Percentiles rank a stretch among this genome's conserved stretches.
phyloP scores from a whole-genome alignment of 92 coral and sea anemone species.

The Actinernus sp. region DNA sequence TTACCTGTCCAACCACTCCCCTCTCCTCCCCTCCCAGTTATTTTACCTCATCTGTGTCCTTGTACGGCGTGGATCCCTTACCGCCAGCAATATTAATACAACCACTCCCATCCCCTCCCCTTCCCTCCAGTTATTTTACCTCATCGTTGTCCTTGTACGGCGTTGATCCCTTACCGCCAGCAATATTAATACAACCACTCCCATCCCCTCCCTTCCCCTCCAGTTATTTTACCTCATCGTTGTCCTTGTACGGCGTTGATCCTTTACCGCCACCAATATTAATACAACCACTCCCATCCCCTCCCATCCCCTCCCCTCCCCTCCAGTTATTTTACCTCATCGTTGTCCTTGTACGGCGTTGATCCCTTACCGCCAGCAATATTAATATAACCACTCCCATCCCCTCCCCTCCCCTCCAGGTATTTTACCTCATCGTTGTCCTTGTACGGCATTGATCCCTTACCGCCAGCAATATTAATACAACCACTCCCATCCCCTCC shows the following conservation, averaged over 20 bases:
- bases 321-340: slow-evolving; percentile 92
- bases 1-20: no score
- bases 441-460: slow-evolving; percentile 96
- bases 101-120: no score
- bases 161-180: slow-evolving; percentile 99
- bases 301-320: no score
- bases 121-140: no score
- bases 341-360: slow-evolving; percentile 93
- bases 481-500: no score
- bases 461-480: slow-evolving; percentile 97
- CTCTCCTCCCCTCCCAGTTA: no score
- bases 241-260: slow-evolving; percentile 94
- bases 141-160: slow-evolving; percentile 94
- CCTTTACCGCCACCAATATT: slow-evolving; percentile 99
- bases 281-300: no score
- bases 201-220: no score
- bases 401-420: no score
- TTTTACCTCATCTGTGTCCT: slow-evolving; percentile 89
- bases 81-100: slow-evolving; percentile 99
- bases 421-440: slow-evolving; percentile 87
- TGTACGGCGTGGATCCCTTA: slow-evolving; percentile 96
- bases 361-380: slow-evolving; percentile 99
- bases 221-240: slow-evolving; percentile 84
- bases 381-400: no score
- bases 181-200: slow-evolving; percentile 97